These are phyloP conservation scores for Ceuthmochares aereus DNA, from an alignment of 2,113 vertebrate genomes.

Conservation along the genomic window DNA sequence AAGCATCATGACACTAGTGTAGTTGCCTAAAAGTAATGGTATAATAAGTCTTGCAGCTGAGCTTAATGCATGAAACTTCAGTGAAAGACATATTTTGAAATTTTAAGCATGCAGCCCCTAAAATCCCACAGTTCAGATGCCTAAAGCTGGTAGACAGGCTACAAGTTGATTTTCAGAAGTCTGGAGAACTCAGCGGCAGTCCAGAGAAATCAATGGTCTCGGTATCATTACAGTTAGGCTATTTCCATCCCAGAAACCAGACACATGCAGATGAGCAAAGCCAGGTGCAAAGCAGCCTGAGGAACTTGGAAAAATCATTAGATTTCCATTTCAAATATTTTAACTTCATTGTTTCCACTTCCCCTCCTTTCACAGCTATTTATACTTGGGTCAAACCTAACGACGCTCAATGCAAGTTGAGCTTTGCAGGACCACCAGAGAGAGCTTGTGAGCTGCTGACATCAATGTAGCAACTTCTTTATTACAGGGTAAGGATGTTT, in stretches of 20 bases:
- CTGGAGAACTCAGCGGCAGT: background rate
- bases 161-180: background rate
- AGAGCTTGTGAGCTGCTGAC: slow-evolving; percentile 10
- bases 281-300: background rate
- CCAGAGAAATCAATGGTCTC: background rate
- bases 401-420: rapidly evolving
- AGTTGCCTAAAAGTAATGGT: background rate
- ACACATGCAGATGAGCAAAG: background rate
- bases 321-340: background rate
- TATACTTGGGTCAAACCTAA: background rate
- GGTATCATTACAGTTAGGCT: background rate
- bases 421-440: background rate
- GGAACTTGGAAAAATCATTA: background rate
- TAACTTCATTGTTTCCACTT: background rate
- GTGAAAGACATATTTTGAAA: background rate
- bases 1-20: background rate
- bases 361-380: background rate
- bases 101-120: background rate
- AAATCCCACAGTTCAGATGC: background rate
- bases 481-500: background rate
- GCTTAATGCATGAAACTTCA: background rate
- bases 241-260: background rate
- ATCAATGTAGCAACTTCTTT: background rate
- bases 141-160: background rate
- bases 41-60: background rate